Evolutionary conservation across 2,113 vertebrate species (phyloP), one percentile per base, ranked within the genome.

Genomic region (Oreochromis spilurus): DNA sequence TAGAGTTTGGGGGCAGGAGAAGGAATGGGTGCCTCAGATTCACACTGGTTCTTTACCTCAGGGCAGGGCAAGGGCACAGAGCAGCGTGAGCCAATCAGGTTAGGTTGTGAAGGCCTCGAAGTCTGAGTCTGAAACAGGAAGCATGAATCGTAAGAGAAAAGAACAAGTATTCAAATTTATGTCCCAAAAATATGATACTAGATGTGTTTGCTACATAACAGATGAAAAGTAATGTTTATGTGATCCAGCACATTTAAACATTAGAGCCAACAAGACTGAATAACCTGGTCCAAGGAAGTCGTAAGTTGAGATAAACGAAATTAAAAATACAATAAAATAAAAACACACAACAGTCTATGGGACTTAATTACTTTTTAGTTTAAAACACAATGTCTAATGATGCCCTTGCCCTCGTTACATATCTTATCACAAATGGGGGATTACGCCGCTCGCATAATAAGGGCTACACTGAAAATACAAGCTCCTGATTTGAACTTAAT

Each of bases 71-170:
- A 83, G 86, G 79, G 84, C 91, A 94, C 89, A 92, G 91, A 93
- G 77, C 94, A 94, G 92, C 92, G 83, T 36, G 88, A 93, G 93
- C 65, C 95, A 93, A 90, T 96, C 95, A 95, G 94, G 89, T 95
- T 94, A 96, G 94, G 96, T 96, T 82, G 96, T 96, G 95, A 96
- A 97, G 93, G 97, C 96, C 94, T 97, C 90, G 95, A 97, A 97
- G 95, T 97, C 96, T 91, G 96, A 96, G 88, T 97, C 97, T 97
- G 96, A 94, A 96, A 97, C 88, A 88, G 93, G 91, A 95, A 95
- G 94, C 81, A 96, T 93, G 89, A 94, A 90, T 72, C 82, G 79
- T 92, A 79, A 96, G 93, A 94, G 88, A 92, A 89, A 89, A 83
- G 50, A 45, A 2, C 21, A 82, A 9, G 58, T 13, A 75, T 81